phyloP scores from a whole-genome alignment of 2,113 vertebrate genomes.

The Acrocephalus kingi region DNA sequence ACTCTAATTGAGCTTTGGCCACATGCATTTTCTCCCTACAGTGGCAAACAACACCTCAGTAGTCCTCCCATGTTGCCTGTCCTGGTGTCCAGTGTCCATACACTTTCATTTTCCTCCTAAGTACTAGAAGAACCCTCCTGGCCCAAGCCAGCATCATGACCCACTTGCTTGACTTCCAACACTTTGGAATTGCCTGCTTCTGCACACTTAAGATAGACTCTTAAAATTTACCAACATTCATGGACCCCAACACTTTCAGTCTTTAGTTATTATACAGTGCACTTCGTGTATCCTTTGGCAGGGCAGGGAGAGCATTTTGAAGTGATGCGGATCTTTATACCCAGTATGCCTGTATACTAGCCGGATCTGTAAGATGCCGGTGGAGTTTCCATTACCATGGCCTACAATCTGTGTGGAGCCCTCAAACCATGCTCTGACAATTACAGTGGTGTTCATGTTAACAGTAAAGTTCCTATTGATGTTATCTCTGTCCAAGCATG shows the following conservation, averaged over 20 bases:
- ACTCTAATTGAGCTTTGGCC: background rate
- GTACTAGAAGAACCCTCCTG: background rate
- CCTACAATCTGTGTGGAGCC: background rate
- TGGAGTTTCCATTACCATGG: background rate
- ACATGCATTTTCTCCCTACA: background rate
- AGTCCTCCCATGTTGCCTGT: background rate
- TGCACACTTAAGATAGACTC: background rate
- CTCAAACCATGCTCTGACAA: background rate
- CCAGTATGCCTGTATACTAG: fast-evolving
- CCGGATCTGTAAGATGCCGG: background rate
- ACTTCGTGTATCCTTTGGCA: background rate
- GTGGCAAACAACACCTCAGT: background rate
- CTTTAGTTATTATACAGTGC: fast-evolving
- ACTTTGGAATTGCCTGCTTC: background rate
- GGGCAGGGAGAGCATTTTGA: background rate
- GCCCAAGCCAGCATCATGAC: background rate
- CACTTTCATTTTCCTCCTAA: background rate
- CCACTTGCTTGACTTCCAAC: background rate
- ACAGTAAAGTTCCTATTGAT: background rate
- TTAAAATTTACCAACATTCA: background rate
- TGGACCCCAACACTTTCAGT: background rate
- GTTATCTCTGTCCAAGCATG: fast-evolving
- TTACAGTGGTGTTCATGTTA: background rate
- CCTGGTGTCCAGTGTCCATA: background rate
- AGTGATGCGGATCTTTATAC: fast-evolving